Evolutionary conservation across 2,888 invertebrate genomes (phyloP).

Genomic region (Norana najaformis): DNA sequence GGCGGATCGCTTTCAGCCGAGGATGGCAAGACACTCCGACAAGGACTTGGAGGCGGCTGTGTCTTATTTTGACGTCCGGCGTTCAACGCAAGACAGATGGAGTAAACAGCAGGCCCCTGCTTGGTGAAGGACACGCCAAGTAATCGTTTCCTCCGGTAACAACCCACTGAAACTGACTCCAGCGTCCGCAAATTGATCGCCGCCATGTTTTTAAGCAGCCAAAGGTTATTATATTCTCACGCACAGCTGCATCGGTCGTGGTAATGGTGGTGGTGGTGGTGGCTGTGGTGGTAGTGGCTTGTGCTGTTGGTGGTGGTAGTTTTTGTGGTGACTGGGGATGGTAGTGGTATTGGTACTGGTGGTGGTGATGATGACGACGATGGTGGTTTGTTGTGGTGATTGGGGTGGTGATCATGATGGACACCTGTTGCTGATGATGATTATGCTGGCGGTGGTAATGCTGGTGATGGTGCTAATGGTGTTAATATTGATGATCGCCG

Average conservation of each 20-base stretch:
- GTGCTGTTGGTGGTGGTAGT: constrained; percentile 33
- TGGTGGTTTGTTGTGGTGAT: constrained; percentile 22
- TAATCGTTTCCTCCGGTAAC: not conserved
- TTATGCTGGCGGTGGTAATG: constrained; percentile 9
- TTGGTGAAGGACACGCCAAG: not conserved
- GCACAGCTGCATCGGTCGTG: not conserved
- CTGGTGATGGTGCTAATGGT: constrained; percentile 26
- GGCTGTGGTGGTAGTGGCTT: constrained; percentile 25
- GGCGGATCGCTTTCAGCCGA: not conserved
- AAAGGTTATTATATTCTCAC: constrained; percentile 1
- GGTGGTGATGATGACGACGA: constrained; percentile 33
- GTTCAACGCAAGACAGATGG: not conserved
- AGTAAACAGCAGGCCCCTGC: not conserved
- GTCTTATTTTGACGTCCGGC: constrained; percentile 16
- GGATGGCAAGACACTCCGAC: not conserved
- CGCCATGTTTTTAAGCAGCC: not conserved
- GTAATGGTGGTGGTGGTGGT: constrained; percentile 27
- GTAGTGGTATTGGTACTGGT: constrained; percentile 33
- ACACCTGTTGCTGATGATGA: constrained; percentile 20
- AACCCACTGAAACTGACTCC: not conserved
- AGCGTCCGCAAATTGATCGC: not conserved
- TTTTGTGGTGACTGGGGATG: constrained; percentile 26
- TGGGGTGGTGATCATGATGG: not conserved
- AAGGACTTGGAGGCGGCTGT: not conserved
- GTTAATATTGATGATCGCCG: constrained; percentile 19